Evolutionary conservation across 2,113 vertebrate species (phyloP).

Genomic region (Gavialis gangeticus): DNA sequence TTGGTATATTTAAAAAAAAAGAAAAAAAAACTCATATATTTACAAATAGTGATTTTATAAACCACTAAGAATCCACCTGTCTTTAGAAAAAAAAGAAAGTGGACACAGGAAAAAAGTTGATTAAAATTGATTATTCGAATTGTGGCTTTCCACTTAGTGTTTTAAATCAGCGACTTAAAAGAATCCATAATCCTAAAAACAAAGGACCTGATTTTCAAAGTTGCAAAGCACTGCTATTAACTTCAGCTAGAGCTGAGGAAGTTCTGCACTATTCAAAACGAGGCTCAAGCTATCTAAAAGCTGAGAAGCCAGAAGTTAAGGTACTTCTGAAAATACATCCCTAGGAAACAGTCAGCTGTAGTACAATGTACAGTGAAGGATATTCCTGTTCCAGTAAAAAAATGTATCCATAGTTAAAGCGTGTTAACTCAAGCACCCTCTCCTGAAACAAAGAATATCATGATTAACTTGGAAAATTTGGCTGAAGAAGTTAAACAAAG

Average conservation of each 20-base stretch:
- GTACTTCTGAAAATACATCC: background rate
- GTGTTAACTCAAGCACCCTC: background rate
- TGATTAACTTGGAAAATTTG: background rate
- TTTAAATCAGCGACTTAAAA: too few species aligned
- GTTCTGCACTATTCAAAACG: background rate
- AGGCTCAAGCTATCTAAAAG: background rate
- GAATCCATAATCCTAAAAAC: background rate
- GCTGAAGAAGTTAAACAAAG: too few species aligned
- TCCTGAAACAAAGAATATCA: background rate
- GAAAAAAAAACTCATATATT: too few species aligned
- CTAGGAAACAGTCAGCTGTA: background rate
- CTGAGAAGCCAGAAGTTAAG: background rate
- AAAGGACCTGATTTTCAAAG: background rate
- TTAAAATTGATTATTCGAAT: too few species aligned
- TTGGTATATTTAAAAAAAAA: too few species aligned
- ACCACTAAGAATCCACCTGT: too few species aligned
- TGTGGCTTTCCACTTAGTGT: too few species aligned
- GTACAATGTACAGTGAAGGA: background rate
- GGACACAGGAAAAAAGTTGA: too few species aligned
- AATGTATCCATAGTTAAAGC: background rate
- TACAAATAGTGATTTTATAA: too few species aligned
- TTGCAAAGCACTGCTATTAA: background rate
- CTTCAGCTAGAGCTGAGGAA: background rate
- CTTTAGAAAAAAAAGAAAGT: too few species aligned
- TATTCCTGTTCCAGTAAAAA: background rate